Evolutionary conservation across 2,113 vertebrate species (phyloP).

Genomic region (Zapornia atra): DNA sequence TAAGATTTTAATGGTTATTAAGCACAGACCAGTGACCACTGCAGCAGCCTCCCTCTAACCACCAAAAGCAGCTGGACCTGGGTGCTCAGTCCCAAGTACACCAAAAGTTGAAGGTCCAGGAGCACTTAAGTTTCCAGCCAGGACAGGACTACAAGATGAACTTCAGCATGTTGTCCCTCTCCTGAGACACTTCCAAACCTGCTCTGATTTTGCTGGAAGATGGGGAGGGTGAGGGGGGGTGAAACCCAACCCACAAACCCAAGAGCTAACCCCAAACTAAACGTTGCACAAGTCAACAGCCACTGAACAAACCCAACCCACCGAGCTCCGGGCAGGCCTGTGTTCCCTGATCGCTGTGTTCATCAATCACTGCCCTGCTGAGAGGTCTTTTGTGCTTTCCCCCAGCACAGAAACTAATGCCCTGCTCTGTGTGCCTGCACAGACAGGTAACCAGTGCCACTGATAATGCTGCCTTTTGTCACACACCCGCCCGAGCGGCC

Average conservation of each 20-base stretch:
- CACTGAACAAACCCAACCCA: not conserved
- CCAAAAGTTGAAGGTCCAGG: not conserved
- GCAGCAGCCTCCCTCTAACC: not conserved
- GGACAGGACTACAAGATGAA: not conserved
- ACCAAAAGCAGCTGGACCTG: not conserved
- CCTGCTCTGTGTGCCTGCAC: not conserved
- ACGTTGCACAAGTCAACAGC: not conserved
- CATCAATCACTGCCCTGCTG: constrained; percentile 20
- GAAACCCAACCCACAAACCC: not conserved
- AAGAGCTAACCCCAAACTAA: not conserved
- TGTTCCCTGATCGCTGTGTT: rapidly evolving
- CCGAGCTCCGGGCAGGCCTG: not conserved
- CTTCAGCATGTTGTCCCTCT: not conserved
- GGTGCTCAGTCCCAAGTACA: too few species aligned
- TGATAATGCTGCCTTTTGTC: not conserved
- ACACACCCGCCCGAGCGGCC: rapidly evolving
- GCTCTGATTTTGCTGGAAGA: not conserved
- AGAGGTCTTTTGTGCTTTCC: constrained; percentile 27
- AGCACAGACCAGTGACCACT: not conserved
- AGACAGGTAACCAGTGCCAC: not conserved
- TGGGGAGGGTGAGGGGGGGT: rapidly evolving
- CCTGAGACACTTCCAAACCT: not conserved
- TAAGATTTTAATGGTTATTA: too few species aligned
- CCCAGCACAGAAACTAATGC: not conserved
- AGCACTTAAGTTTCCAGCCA: not conserved